phyloP scores from a whole-genome alignment of 2,888 invertebrate genomes.

The Acleris emargana region DNA sequence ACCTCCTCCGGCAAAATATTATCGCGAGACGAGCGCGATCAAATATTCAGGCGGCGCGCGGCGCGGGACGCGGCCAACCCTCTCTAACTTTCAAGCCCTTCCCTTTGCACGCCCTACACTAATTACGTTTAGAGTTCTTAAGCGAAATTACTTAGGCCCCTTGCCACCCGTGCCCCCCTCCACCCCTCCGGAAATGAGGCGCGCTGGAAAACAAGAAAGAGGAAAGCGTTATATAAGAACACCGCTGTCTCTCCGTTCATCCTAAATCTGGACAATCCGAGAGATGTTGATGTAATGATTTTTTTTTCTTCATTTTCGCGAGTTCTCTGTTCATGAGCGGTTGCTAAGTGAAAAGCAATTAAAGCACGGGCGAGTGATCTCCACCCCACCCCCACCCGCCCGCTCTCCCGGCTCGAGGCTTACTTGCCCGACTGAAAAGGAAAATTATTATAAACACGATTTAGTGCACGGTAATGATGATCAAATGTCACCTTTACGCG shows the following conservation, averaged over 20 bases:
- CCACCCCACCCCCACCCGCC: conserved; percentile 56
- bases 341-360: conserved; percentile 84
- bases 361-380: conserved; percentile 84
- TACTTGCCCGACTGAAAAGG: conserved; percentile 73
- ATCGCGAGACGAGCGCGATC: conserved; percentile 82
- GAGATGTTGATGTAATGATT: conserved; percentile 83
- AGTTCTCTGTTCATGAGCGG: conserved; percentile 81
- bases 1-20: conserved; percentile 81
- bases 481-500: conserved; percentile 19
- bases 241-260: conserved; percentile 75
- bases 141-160: conserved; percentile 87
- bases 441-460: conserved; percentile 62
- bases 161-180: conserved; percentile 73
- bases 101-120: conserved; percentile 86
- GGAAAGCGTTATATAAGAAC: conserved; percentile 79
- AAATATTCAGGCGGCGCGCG: conserved; percentile 80
- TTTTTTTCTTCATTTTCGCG: conserved; percentile 79
- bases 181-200: conserved; percentile 82
- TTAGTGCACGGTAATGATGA: conserved; percentile 47
- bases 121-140: conserved; percentile 88
- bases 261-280: conserved; percentile 82
- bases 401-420: conserved; percentile 53
- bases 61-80: conserved; percentile 78
- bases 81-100: conserved; percentile 85
- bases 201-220: conserved; percentile 82